A percentile compares a stretch with the other conserved stretches of the same genome.
Evolutionary conservation across 2,113 vertebrate genomes (phyloP).

Genomic region (Sigmodon hispidus): DNA sequence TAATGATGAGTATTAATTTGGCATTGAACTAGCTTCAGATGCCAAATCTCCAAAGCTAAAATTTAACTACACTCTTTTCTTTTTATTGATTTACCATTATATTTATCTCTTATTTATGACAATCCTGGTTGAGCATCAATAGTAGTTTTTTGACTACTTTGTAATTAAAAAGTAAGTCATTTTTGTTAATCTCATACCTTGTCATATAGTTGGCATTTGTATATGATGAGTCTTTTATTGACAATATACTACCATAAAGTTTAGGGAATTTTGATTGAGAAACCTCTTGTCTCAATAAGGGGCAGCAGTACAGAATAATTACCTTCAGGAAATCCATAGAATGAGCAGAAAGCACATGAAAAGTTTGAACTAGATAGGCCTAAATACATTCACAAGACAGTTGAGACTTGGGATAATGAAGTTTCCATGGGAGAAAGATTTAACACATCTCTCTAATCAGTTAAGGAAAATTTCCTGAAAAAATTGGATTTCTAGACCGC

Average conservation of each 20-base stretch:
- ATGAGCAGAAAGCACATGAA: neutral
- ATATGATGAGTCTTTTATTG: neutral
- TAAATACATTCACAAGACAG: neutral
- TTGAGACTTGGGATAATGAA: neutral
- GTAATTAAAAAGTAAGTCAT: neutral
- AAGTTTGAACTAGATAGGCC: neutral
- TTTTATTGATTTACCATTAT: neutral
- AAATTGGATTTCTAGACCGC: neutral
- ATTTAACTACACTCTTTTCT: neutral
- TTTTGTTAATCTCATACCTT: neutral
- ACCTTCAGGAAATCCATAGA: neutral
- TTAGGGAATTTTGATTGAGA: neutral
- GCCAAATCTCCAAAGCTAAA: neutral
- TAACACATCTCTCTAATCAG: conserved; percentile 13
- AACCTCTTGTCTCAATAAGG: neutral
- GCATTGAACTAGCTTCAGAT: neutral
- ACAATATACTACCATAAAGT: neutral
- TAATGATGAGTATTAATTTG: neutral
- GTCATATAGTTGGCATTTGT: neutral
- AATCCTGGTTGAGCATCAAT: neutral
- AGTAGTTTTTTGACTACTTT: neutral
- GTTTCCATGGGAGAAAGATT: neutral
- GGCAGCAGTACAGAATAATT: neutral
- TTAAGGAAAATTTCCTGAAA: neutral
- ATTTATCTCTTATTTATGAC: neutral